Evolutionary conservation across 2,888 invertebrate species (phyloP).

Genomic region (Drosophila differens): DNA sequence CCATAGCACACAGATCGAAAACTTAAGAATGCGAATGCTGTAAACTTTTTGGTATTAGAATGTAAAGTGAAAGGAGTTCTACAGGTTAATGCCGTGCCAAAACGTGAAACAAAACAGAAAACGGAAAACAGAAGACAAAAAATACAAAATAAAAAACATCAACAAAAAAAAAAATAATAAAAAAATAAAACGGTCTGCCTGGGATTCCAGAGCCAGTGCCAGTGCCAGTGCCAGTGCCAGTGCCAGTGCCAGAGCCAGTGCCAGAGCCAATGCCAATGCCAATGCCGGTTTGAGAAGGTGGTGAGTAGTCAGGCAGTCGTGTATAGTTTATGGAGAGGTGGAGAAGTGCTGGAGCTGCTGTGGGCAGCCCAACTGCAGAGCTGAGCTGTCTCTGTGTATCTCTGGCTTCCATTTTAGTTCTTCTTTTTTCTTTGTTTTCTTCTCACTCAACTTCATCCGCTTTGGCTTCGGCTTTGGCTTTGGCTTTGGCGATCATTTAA

Average conservation of each 20-base stretch:
- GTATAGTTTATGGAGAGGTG: background rate
- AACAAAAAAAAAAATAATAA: slow-evolving; percentile 1
- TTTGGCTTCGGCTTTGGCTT: background rate
- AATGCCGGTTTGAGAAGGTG: slow-evolving; percentile 21
- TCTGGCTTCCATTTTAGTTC: background rate
- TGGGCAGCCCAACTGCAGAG: background rate
- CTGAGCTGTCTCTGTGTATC: slow-evolving; percentile 3
- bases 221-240: slow-evolving; percentile 21
- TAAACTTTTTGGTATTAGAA: slow-evolving; percentile 75
- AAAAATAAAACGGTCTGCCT: slow-evolving; percentile 6
- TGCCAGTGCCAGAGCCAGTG: slow-evolving; percentile 20
- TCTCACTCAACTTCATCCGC: slow-evolving; percentile 6
- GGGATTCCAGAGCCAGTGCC: slow-evolving; percentile 22
- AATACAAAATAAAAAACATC: background rate
- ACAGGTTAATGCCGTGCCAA: slow-evolving; percentile 71
- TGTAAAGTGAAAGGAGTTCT: slow-evolving; percentile 81
- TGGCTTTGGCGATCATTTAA: slow-evolving; percentile 42
- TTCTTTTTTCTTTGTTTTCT: slow-evolving; percentile 2
- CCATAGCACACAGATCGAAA: slow-evolving; percentile 47
- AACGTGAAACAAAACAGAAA: slow-evolving; percentile 2
- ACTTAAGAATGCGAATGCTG: slow-evolving; percentile 72
- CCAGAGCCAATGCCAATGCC: background rate
- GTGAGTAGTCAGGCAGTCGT: background rate
- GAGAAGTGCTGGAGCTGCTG: background rate
- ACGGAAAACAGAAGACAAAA: slow-evolving; percentile 4